phyloP scores from a whole-genome alignment of 2,113 vertebrate genomes.

The Varanus salvator region DNA sequence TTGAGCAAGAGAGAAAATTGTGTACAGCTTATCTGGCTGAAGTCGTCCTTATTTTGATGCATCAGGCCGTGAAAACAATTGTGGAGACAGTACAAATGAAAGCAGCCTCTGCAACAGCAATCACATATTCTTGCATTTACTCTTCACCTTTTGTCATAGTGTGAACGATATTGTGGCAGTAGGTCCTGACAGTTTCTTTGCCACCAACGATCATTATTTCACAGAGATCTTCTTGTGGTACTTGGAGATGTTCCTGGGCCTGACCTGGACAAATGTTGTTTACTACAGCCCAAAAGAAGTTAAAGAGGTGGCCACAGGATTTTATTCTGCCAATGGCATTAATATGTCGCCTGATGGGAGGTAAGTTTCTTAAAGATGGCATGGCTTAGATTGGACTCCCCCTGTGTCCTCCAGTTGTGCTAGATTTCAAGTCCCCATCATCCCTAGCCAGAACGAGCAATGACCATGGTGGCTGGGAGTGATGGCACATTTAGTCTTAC shows the following conservation, averaged over 20 bases:
- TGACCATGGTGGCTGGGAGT: too few species aligned
- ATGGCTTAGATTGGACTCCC: not conserved
- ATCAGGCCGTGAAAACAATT: not conserved
- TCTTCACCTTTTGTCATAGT: constrained; percentile 68
- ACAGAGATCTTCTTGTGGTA: constrained; percentile 45
- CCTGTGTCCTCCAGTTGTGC: not conserved
- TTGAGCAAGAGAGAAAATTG: not conserved
- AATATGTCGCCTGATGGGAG: constrained; percentile 86
- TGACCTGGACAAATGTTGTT: constrained; percentile 84
- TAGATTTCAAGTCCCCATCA: not conserved
- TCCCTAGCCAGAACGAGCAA: not conserved
- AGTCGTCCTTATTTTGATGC: not conserved
- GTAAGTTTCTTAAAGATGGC: constrained; percentile 71
- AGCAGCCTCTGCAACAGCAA: not conserved
- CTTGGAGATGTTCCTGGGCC: constrained; percentile 78
- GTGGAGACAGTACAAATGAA: not conserved
- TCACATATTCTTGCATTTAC: not conserved
- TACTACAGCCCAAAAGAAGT: constrained; percentile 90
- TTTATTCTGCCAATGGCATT: constrained; percentile 88
- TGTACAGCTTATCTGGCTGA: not conserved
- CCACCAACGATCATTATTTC: constrained; percentile 92
- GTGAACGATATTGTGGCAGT: constrained; percentile 91
- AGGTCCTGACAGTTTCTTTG: constrained; percentile 90
- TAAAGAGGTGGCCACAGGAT: constrained; percentile 86
- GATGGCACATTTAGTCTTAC: too few species aligned